Evolutionary conservation across 1,140 invertebrate species (phyloP).

Genomic region (Thaumetopoea pityocampa): DNA sequence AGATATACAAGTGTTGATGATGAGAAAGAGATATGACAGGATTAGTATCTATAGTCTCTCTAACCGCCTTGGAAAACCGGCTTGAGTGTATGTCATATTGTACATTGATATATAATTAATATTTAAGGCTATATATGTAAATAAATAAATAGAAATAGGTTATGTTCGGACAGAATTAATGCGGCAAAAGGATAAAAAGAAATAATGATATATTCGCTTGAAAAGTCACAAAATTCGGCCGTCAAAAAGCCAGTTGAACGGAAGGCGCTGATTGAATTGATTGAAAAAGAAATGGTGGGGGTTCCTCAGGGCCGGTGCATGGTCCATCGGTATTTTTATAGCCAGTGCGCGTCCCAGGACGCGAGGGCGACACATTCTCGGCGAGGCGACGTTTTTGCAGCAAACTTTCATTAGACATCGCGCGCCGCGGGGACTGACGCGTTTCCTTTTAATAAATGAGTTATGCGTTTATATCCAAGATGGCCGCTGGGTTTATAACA

Average conservation of each 20-base stretch:
- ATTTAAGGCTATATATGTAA: too few relatives aligned
- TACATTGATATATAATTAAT: too few relatives aligned
- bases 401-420: slow-evolving; percentile 64
- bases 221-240: slow-evolving; percentile 35
- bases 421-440: slow-evolving; percentile 39
- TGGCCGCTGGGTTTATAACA: slow-evolving; percentile 39
- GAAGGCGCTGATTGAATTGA: slow-evolving; percentile 61
- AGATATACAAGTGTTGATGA: too few relatives aligned
- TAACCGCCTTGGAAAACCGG: too few relatives aligned
- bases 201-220: slow-evolving; percentile 11
- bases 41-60: too few relatives aligned
- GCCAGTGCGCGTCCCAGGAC: slow-evolving; percentile 57
- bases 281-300: slow-evolving; percentile 64
- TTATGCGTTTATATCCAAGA: slow-evolving; percentile 63
- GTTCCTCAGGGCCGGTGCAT: slow-evolving; percentile 26
- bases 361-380: slow-evolving; percentile 67
- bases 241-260: slow-evolving; percentile 48
- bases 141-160: too few relatives aligned
- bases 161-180: background rate
- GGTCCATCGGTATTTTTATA: slow-evolving; percentile 63
- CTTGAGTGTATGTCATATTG: too few relatives aligned
- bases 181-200: background rate
- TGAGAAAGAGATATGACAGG: too few relatives aligned
- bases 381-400: slow-evolving; percentile 60
- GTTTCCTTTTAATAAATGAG: slow-evolving; percentile 67